Percentiles rank a stretch among this genome's conserved stretches.
Conservation (phyloP, 2,888 invertebrate genomes). For the Cephus runcator region DNA sequence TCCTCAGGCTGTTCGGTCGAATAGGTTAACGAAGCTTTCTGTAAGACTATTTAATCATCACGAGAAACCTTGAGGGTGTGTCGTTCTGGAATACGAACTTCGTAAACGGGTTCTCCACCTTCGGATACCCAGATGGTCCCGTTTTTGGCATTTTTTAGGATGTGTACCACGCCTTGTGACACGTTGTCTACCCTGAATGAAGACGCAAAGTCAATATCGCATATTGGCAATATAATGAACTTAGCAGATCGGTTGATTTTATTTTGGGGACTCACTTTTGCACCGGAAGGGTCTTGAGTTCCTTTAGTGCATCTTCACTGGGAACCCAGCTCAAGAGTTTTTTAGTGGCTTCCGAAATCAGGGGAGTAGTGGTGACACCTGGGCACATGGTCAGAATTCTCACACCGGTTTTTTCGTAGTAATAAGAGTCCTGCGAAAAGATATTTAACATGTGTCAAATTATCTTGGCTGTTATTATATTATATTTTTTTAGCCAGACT, state of each 20-base stretch:
- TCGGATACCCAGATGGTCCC: conserved; percentile 62
- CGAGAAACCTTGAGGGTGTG: conserved; percentile 6
- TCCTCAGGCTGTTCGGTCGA: too few species aligned
- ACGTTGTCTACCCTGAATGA: conserved; percentile 46
- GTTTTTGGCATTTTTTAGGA: conserved; percentile 49
- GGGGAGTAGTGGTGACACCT: conserved; percentile 57
- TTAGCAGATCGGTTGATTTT: too few species aligned
- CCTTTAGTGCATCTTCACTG: conserved; percentile 18
- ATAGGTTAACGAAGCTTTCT: too few species aligned
- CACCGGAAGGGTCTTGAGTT: conserved; percentile 18
- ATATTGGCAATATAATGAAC: too few species aligned
- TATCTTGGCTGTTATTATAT: not conserved
- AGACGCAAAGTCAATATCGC: too few species aligned
- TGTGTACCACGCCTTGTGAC: conserved; percentile 52
- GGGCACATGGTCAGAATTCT: conserved; percentile 62
- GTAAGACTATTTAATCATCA: not conserved
- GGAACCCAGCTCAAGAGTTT: conserved; percentile 40
- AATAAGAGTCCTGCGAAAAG: conserved; percentile 42
- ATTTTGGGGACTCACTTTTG: conserved; percentile 28
- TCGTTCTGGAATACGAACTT: conserved; percentile 15
- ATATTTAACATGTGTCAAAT: too few species aligned
- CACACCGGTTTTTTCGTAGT: conserved; percentile 54
- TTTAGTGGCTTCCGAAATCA: conserved; percentile 47
- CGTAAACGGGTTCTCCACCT: conserved; percentile 35
- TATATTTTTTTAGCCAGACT: not conserved